phyloP scores from a whole-genome alignment of 2,113 vertebrate genomes.

The Himantopus leucocephalus region DNA sequence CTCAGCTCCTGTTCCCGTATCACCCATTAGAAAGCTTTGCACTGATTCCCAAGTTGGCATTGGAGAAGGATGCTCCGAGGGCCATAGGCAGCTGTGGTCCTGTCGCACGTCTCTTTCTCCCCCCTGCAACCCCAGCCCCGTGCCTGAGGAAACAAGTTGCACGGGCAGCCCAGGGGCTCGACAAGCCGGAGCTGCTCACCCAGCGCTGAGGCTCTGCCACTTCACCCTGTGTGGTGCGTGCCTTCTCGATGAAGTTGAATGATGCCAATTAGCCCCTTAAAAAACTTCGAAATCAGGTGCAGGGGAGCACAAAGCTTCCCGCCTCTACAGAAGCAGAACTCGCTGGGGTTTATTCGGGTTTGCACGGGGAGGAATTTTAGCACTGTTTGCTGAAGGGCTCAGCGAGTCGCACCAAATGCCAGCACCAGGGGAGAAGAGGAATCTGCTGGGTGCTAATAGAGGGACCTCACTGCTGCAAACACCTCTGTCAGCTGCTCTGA shows the following conservation, averaged over 20 bases:
- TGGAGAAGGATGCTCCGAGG: background rate
- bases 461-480: background rate
- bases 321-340: background rate
- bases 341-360: background rate
- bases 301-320: background rate
- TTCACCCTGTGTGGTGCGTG: accelerated
- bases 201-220: background rate
- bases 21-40: background rate
- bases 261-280: background rate
- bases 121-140: accelerated
- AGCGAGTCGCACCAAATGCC: accelerated
- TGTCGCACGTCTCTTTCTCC: background rate
- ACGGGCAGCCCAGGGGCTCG: accelerated
- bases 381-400: background rate
- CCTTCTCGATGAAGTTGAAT: background rate
- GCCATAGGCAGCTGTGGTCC: background rate
- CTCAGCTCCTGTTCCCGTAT: background rate
- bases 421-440: background rate
- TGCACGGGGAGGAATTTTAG: background rate
- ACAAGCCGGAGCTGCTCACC: background rate
- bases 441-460: background rate
- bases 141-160: background rate
- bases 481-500: background rate
- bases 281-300: background rate
- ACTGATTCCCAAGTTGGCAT: background rate